Conservation (phyloP, 2,113 vertebrate species). For the Leuciscus idus region DNA sequence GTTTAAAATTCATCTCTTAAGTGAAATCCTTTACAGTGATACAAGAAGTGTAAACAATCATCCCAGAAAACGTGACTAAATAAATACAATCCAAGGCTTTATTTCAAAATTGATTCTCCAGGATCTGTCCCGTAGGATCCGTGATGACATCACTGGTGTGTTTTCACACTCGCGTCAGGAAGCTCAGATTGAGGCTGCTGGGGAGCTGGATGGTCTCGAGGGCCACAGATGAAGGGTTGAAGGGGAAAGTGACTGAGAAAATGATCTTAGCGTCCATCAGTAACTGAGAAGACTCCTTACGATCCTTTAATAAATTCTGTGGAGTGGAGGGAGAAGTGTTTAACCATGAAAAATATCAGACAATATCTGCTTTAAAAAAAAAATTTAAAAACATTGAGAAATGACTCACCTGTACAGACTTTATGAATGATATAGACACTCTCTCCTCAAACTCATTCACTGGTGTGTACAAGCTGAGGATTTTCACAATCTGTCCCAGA, state of each 20-base stretch:
- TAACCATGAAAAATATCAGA: neutral
- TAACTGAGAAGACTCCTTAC: slow-evolving; percentile 87
- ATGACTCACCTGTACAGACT: slow-evolving; percentile 87
- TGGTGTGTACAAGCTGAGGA: slow-evolving; percentile 95
- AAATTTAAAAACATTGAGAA: neutral
- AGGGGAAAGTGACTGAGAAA: slow-evolving; percentile 88
- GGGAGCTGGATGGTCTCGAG: slow-evolving; percentile 96
- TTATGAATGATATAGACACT: slow-evolving; percentile 89
- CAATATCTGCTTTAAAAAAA: neutral
- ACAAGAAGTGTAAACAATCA: neutral
- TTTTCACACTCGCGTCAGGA: slow-evolving; percentile 84
- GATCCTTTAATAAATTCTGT: slow-evolving; percentile 87
- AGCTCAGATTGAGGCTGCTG: slow-evolving; percentile 87
- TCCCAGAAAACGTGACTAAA: neutral
- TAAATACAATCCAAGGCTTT: neutral
- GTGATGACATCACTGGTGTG: neutral
- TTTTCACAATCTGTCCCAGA: slow-evolving; percentile 88
- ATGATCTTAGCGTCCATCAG: slow-evolving; percentile 95
- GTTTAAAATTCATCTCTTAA: neutral
- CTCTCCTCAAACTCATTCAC: slow-evolving; percentile 98
- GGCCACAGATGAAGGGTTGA: slow-evolving; percentile 88
- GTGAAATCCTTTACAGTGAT: neutral
- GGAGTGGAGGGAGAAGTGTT: neutral
- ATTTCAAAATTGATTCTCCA: neutral
- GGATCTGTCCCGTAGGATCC: neutral